A percentile compares a stretch with the other conserved stretches of the same genome.
Conservation (phyloP, 2,888 invertebrate genomes). For the Diaprepes abbreviatus region DNA sequence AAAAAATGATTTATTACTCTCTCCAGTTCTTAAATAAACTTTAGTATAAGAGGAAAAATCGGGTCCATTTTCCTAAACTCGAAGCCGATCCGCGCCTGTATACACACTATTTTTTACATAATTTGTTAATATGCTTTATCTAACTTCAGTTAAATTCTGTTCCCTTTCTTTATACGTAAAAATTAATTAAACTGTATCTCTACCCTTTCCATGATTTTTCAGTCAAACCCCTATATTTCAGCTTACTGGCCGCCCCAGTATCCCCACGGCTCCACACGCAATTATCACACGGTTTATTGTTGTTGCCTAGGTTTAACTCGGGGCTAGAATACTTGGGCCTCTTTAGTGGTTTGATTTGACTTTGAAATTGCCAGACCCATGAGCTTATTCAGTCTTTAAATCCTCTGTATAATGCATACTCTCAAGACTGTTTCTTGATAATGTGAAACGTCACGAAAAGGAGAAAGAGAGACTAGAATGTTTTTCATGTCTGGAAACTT, state of each 20-base stretch:
- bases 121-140: too few species aligned
- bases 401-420: conserved; percentile 12
- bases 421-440: neutral
- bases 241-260: conserved; percentile 9
- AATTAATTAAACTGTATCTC: too few species aligned
- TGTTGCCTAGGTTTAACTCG: conserved; percentile 65
- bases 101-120: too few species aligned
- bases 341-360: conserved; percentile 66
- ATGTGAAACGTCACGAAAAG: too few species aligned
- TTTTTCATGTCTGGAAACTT: too few species aligned
- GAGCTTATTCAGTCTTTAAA: conserved; percentile 28
- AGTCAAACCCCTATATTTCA: neutral
- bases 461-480: too few species aligned
- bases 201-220: neutral
- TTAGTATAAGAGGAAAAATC: too few species aligned
- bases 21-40: too few species aligned
- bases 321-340: conserved; percentile 65
- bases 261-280: conserved; percentile 59
- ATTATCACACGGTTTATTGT: conserved; percentile 68
- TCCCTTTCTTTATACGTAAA: neutral
- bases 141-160: neutral
- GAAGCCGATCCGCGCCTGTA: too few species aligned
- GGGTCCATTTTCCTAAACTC: too few species aligned
- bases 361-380: conserved; percentile 63
- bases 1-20: too few species aligned